Conservation (phyloP, 2,797 vertebrate species). For the Passerculus sandwichensis region DNA sequence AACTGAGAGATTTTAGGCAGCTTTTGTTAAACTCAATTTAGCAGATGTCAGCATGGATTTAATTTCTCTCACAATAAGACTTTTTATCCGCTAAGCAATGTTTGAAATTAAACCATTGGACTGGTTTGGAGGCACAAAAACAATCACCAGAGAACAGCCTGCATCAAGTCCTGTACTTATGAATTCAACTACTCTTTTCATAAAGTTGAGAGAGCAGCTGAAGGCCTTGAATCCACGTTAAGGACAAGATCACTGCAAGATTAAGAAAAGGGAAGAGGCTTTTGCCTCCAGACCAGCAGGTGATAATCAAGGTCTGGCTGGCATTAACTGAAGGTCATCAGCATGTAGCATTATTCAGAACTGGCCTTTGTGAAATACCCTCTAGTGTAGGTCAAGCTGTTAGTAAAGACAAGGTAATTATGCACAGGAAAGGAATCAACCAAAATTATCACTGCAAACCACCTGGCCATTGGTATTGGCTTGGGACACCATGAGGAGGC, state of each 20-base stretch:
- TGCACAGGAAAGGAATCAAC: background rate
- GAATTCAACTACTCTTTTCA: background rate
- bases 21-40: conserved; percentile 38
- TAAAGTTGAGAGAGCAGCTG: background rate
- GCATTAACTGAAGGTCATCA: background rate
- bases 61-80: background rate
- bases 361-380: background rate
- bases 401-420: background rate
- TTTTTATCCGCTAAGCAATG: background rate
- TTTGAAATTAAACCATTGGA: background rate
- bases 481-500: background rate
- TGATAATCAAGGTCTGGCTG: background rate
- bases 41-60: conserved; percentile 24
- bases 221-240: background rate
- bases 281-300: conserved; percentile 6
- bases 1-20: conserved; percentile 2
- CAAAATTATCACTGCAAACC: background rate
- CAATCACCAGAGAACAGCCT: background rate
- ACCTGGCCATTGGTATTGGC: background rate
- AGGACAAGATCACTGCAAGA: background rate
- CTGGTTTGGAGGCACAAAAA: background rate
- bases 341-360: background rate
- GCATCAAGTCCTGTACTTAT: background rate
- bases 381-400: background rate
- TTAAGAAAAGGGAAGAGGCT: background rate